These are phyloP conservation scores for Aegithalos caudatus DNA, from an alignment of 2,113 vertebrate species.

Conservation along the genomic window DNA sequence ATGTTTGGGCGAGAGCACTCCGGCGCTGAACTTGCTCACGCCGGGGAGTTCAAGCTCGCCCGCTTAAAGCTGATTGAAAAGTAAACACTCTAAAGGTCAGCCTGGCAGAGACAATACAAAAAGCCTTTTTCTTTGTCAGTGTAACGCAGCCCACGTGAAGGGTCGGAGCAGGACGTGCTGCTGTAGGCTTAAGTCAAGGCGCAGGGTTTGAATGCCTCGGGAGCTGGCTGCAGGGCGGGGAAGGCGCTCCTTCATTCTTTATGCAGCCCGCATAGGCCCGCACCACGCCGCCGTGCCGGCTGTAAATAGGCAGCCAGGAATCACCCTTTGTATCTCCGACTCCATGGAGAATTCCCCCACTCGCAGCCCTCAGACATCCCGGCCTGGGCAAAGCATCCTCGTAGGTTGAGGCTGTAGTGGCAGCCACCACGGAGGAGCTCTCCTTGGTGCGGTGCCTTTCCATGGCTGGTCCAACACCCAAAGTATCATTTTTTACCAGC, in stretches of 20 bases:
- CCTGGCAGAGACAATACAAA: slow-evolving; percentile 39
- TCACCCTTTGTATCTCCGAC: not conserved
- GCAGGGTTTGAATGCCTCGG: not conserved
- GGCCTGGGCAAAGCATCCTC: not conserved
- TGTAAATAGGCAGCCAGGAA: not conserved
- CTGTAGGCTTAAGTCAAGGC: not conserved
- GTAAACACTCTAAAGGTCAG: slow-evolving; percentile 74
- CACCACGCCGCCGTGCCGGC: not conserved
- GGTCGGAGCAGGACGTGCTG: not conserved
- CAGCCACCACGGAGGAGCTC: rapidly evolving
- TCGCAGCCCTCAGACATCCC: not conserved
- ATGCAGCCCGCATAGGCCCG: not conserved
- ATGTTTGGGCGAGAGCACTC: slow-evolving; percentile 59
- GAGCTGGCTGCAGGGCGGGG: rapidly evolving
- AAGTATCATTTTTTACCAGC: not conserved
- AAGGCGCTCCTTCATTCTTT: not conserved
- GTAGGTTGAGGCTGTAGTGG: not conserved
- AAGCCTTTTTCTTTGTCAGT: slow-evolving; percentile 35
- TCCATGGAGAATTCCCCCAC: not conserved
- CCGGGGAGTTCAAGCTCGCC: slow-evolving; percentile 50
- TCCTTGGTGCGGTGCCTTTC: not conserved
- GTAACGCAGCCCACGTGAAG: slow-evolving; percentile 4
- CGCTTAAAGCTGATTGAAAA: slow-evolving; percentile 63
- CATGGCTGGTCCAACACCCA: not conserved
- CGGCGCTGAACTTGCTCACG: slow-evolving; percentile 52